Base-by-base conservation (phyloP, 2,113 vertebrate species). In the Xerus inauris region DNA sequence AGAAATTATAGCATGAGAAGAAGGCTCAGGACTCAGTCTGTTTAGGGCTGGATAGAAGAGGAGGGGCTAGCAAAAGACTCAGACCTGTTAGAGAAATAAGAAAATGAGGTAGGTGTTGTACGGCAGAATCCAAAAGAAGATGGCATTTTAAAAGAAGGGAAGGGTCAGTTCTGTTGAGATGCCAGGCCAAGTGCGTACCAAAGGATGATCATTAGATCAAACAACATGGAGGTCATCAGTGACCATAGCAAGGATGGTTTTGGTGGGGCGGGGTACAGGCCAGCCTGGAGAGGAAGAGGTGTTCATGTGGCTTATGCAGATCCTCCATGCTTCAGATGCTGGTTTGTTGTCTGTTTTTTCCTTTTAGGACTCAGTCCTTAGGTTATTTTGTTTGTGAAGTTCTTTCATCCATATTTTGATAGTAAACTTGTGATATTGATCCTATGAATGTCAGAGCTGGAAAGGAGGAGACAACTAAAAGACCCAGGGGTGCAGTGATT, bases 321-420 rank as follows among this genome's bases (percentile, higher is more conserved):
- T 38, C 32, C 71, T 79, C 1, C 13, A 35, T 40, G 49, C 51
- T 72, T 65, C 40, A 71, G 59, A 45, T 32, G 2, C 35, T 28
- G 73, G 32, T 94, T 40, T 81, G 30, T 85, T 65, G 47, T 75
- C 28, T 83, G 20, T 94, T 62, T 69, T 65, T 95, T 87, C 9
- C 45, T 40, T 86, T 38, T 28, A 49, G 69, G 83, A 28, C 86
- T 91, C 57, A 80, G 76, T 81, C 57, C 20, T 84, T 82, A 71
- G 13, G 9, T 75, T 87, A 8, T 9, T 32, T 90, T 64, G 40
- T 80, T 80, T 79, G 65, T 51, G 30, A 9, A 75, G 14, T 67
- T 72, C 59, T 86, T 94, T 93, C 75, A 82, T 28, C 62, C 42
- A 77, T 20, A 6, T 82, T 87, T 89, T 57, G 85, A 28, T 94